These are phyloP conservation scores for Chirona hameri DNA, from an alignment of 2,888 invertebrate genomes.

Conservation along the genomic window DNA sequence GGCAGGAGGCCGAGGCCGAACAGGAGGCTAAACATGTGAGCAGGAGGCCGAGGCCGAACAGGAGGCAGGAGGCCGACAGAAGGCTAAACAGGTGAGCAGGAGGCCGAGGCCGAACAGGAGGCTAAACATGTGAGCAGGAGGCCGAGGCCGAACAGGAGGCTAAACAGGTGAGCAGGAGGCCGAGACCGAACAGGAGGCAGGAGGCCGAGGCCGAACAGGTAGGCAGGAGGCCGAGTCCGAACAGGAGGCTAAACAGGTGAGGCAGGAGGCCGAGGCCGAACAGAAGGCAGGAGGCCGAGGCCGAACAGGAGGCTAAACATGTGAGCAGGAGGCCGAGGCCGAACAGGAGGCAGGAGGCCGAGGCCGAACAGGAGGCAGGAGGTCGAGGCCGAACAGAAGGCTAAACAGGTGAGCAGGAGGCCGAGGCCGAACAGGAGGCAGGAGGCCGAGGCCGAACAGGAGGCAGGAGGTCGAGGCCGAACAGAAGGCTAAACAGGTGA, in stretches of 20 bases:
- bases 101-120: background rate
- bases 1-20: conserved; percentile 6
- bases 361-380: background rate
- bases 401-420: too few relatives aligned
- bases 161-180: background rate
- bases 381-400: background rate
- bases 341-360: background rate
- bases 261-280: too few relatives aligned
- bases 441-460: background rate
- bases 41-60: background rate
- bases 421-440: background rate
- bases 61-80: too few relatives aligned
- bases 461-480: background rate
- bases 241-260: too few relatives aligned
- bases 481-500: too few relatives aligned
- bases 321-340: conserved; percentile 12
- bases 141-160: background rate
- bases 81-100: too few relatives aligned
- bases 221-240: background rate
- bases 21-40: background rate
- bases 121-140: too few relatives aligned
- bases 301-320: background rate
- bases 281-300: background rate
- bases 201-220: background rate
- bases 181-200: background rate